Evolutionary conservation across 2,113 vertebrate genomes (phyloP).

Genomic region (Copsychus sechellarum): DNA sequence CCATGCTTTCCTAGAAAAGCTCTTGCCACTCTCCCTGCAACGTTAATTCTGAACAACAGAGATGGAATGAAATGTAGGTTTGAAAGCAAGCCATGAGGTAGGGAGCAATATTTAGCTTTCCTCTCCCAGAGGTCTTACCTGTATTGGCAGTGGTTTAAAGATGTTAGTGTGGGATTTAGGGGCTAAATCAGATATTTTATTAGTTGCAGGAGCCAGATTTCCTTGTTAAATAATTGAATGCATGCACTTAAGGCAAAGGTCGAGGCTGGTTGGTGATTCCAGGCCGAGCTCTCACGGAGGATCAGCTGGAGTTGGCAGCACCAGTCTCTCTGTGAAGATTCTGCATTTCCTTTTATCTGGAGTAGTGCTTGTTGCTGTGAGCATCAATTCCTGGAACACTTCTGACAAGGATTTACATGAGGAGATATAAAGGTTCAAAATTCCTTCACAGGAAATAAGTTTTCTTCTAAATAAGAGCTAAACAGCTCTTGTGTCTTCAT

Average conservation of each 20-base stretch:
- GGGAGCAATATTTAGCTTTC: slow-evolving; percentile 13
- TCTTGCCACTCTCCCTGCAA: neutral
- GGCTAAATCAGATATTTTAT: slow-evolving; percentile 35
- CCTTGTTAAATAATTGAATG: slow-evolving; percentile 41
- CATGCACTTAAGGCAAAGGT: neutral
- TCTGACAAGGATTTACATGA: neutral
- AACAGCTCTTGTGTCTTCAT: neutral
- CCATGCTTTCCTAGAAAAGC: slow-evolving; percentile 36
- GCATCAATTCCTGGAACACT: neutral
- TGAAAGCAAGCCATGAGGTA: neutral
- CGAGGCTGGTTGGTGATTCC: neutral
- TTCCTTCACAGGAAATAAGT: neutral
- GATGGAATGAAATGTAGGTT: neutral
- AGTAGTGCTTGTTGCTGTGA: neutral
- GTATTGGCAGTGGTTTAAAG: slow-evolving; percentile 35
- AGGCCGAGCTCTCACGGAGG: neutral
- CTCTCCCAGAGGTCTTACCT: slow-evolving; percentile 53
- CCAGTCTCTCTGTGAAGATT: neutral
- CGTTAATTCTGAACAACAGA: slow-evolving; percentile 1
- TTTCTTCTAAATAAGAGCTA: neutral
- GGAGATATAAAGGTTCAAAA: neutral
- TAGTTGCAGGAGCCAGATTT: slow-evolving; percentile 21
- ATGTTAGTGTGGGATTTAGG: slow-evolving; percentile 22
- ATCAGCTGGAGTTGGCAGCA: neutral
- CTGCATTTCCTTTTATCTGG: neutral